Evolutionary conservation across 92 coral and sea anemone genomes (phyloP), one percentile per base, ranked within the genome.

Genomic region (Blastomussa wellsi): DNA sequence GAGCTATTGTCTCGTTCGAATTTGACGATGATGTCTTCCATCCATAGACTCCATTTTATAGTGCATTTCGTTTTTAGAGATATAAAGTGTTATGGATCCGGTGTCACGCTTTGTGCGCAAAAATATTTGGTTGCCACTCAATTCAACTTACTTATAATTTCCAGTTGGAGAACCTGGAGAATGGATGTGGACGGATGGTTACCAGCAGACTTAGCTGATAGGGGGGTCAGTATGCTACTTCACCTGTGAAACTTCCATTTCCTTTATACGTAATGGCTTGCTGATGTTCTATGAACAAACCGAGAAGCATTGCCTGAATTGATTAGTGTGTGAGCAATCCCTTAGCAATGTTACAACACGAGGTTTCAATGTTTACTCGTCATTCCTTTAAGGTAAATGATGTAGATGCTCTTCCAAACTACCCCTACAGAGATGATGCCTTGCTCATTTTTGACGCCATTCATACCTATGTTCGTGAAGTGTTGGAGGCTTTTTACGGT

Each of bases 381-480:
- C 20, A 47, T 48, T 32, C 17, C 44, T 86, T 35, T 59, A 35
- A 95, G 98, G 97, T 95, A 28, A 95, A 90, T 33, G 98, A 95
- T 71, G 64, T 80, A 0, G 92, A 93, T 53, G 97, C 97, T 5
- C 75, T 95, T 6, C 97, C 98, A 42, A 86, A 92, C 93, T 95
- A 95, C 79, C 98, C 98, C 14, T 95, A 95, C 91, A 91, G 98
- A 74, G 98, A 95, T 77, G 98, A 95, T 62, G 98, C 98, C 0
- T 82, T 95, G 67, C 82, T 93, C 70, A 90, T 92, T 74, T 94
- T 91, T 72, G 93, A 92, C 39, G 98, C 92, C n/a, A 90, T 95
- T 67, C 82, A 91, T 81, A 92, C 85, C 72, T 95, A 95, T 66
- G 97, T 93, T 24, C 87, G 96, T 33, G 98, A 95, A 75, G 91